Evolutionary conservation across 37 sponge, comb jelly and placozoan genomes (phyloP).

Genomic region (Beroe ovata): DNA sequence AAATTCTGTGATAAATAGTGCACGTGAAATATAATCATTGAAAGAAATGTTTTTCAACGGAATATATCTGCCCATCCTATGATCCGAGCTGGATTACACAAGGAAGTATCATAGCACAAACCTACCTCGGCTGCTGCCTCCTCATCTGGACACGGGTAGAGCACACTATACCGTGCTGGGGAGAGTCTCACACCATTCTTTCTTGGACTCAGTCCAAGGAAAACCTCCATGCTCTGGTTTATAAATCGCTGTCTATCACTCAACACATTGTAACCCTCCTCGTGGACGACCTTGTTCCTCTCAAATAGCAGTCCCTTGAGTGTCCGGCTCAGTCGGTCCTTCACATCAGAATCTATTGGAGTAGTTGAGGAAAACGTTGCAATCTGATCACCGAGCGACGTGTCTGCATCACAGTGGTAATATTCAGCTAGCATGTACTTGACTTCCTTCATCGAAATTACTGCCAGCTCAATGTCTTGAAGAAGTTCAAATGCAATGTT

Average conservation of each 20-base stretch:
- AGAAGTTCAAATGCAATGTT: conserved; percentile 25
- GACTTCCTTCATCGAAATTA: conserved; percentile 23
- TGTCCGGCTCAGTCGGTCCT: background rate
- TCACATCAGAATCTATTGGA: background rate
- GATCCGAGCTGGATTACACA: no score
- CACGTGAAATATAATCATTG: no score
- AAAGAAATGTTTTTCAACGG: no score
- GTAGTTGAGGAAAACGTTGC: background rate
- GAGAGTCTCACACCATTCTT: background rate
- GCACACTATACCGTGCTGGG: conserved; percentile 28
- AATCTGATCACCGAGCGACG: background rate
- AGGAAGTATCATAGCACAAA: no score
- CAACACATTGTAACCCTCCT: conserved; percentile 16
- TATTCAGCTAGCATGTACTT: background rate
- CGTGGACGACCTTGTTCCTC: background rate
- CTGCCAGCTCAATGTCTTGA: conserved; percentile 47
- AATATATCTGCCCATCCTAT: no score
- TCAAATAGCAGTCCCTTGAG: conserved; percentile 21
- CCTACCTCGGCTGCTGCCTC: background rate
- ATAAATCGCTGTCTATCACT: conserved; percentile 1
- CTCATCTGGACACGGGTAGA: conserved; percentile 4
- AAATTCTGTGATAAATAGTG: background rate
- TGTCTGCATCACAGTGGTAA: background rate
- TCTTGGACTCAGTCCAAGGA: conserved; percentile 2
- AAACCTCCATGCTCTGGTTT: conserved; percentile 57